Evolutionary conservation across 2,797 vertebrate genomes (phyloP), one percentile per base, ranked within the genome.

Genomic region (Dendrocincla tyrannina): DNA sequence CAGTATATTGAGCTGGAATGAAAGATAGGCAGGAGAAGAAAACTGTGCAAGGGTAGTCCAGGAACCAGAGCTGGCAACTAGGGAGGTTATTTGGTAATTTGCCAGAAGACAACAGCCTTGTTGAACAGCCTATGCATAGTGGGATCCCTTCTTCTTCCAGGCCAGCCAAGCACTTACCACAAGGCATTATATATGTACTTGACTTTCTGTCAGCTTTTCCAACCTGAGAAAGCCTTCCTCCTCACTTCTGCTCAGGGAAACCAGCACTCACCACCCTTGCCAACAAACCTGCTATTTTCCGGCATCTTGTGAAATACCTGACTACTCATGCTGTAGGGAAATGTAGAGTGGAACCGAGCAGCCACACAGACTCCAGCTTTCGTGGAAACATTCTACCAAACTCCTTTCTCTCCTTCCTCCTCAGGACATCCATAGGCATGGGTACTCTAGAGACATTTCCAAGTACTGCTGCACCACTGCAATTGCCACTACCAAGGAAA

Each of bases 151-250:
- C 4, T 7, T 88, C 85, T 94, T 85, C 89, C 73, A 88, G 63
- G 75, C 41, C 60, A 93, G 85, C 58, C 81, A 93, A 86, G 88
- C 70, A 47, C 90, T 83, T 76, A 56, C 20, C 0, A 0, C 47
- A 41, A 69, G 86, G 83, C 75, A 74, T 53, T 39, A 1, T 44
- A 58, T 59, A 88, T 82, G 56, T 73, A 81, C 88, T 91, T 87
- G 89, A 80, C 76, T 76, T 91, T 91, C 90, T 53, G 42, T 62
- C 82, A 75, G 50, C 75, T 91, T 76, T 92, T 89, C 87, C 85
- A 76, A 67, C 30, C 37, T 55, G 56, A 91, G 78, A 95, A 73
- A 88, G 59, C 75, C 53, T 82, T 87, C 76, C 81, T 84, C 88
- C 85, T 78, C 75, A 58, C 68, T 52, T 68, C 59, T 79, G 82